Conservation (phyloP, 2,888 invertebrate genomes). For the Euplexia lucipara region DNA sequence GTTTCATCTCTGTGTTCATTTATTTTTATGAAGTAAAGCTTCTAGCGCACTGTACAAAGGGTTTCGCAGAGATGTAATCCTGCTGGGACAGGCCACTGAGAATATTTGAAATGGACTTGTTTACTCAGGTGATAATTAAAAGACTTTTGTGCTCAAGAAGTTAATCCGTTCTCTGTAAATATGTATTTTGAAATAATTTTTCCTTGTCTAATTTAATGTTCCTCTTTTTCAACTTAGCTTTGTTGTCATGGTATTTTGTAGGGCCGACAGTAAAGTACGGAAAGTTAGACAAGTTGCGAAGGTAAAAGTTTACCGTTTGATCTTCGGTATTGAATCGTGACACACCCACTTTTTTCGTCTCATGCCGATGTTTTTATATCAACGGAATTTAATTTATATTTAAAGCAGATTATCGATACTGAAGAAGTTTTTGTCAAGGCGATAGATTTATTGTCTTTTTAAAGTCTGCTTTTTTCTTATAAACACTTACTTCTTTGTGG, state of each 20-base stretch:
- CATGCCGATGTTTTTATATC: neutral
- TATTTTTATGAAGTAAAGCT: constrained; percentile 31
- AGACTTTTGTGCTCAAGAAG: constrained; percentile 24
- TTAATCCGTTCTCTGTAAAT: constrained; percentile 43
- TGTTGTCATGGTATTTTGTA: neutral
- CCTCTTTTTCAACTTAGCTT: neutral
- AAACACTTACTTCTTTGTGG: neutral
- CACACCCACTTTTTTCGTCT: neutral
- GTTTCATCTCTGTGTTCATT: constrained; percentile 21
- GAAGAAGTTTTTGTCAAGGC: neutral
- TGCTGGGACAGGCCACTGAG: constrained; percentile 9
- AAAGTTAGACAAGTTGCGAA: constrained; percentile 12
- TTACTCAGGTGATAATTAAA: constrained; percentile 50
- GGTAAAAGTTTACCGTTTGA: constrained; percentile 26
- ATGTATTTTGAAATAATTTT: constrained; percentile 41
- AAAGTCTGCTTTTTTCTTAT: neutral
- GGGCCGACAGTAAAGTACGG: neutral
- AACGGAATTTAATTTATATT: neutral
- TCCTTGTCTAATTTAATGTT: constrained; percentile 19
- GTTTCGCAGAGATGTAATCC: constrained; percentile 31
- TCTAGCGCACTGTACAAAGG: constrained; percentile 21
- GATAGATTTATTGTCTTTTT: neutral
- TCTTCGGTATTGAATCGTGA: neutral
- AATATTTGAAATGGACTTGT: constrained; percentile 33
- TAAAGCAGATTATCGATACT: constrained; percentile 8